phyloP scores from a whole-genome alignment of 1,140 invertebrate genomes.

The Drosophila truncata region DNA sequence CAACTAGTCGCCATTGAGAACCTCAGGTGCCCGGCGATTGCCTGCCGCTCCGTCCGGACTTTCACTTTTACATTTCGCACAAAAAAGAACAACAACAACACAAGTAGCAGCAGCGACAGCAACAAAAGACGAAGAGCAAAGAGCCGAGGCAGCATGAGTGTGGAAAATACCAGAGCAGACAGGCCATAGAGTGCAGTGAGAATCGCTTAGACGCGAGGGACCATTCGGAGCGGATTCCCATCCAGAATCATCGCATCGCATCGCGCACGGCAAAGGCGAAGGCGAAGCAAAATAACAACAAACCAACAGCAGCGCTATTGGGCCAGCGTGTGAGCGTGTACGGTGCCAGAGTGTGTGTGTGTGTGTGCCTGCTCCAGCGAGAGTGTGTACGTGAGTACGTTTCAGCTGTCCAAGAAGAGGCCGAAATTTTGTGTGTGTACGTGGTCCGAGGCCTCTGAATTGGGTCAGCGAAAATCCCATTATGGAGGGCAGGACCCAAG shows the following conservation, averaged over 20 bases:
- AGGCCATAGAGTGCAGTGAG: constrained; percentile 22
- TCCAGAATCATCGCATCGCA: constrained; percentile 17
- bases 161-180: constrained; percentile 42
- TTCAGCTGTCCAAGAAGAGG: constrained; percentile 26
- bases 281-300: constrained; percentile 45
- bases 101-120: constrained; percentile 21
- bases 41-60: constrained; percentile 26
- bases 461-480: constrained; percentile 42
- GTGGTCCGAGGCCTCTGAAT: constrained; percentile 53
- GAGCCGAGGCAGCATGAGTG: constrained; percentile 43
- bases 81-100: constrained; percentile 38
- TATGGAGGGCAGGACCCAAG: constrained; percentile 42
- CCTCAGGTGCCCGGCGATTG: constrained; percentile 6
- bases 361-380: constrained; percentile 17
- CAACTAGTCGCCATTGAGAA: not conserved
- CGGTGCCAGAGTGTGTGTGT: constrained; percentile 21
- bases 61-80: constrained; percentile 48
- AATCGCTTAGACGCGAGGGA: constrained; percentile 29
- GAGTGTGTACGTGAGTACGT: constrained; percentile 34
- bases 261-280: constrained; percentile 28
- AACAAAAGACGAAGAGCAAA: constrained; percentile 40
- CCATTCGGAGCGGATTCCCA: constrained; percentile 16
- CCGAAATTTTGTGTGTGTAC: constrained; percentile 48
- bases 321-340: constrained; percentile 33
- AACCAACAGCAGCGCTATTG: constrained; percentile 28